Base-by-base conservation (phyloP, 2,113 vertebrate species). In the Pangasianodon hypophthalmus region DNA sequence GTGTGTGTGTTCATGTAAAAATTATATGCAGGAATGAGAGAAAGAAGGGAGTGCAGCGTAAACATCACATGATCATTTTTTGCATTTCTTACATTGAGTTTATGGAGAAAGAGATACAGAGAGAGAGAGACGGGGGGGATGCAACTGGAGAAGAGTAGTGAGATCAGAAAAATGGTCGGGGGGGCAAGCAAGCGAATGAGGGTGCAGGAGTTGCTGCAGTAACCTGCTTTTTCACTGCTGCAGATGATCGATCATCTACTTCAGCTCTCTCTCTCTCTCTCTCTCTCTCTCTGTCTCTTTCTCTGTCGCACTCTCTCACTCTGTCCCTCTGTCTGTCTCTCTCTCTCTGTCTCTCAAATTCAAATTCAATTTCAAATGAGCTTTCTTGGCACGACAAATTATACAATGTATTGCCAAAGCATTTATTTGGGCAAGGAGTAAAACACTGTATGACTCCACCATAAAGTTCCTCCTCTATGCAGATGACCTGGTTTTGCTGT, bases 191-290 rank as follows among this genome's bases (percentile, higher is more conserved):
- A 91, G 79, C 79, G 24, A 92, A 91, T 91, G 86, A 91, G 77
- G 82, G 77, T 89, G 90, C 82, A 86, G 86, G 91, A 89, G 87
- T 91, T 93, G 92, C 92, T 94, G 93, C 93, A 94, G 93, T 94
- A 94, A 93, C 92, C 93, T 94, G 92, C 79, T 92, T 94, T 93
- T 94, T 92, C 86, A 86, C 89, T 93, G 92, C 93, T 93, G 93
- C 93, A 93, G 93, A 93, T 93, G 92, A 94, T 94, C 92, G 92
- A 94, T 94, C 92, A 94, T 92, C 91, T 88, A 92, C 87, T 88
- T 88, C 89, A 92, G 90, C 13, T 48, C 75, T 79, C 44, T 79
- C 75, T 77, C 41, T 77, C 41, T 77, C 73, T 77, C 19, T 77
- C 26, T 81, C 79, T 50, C 24, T 79, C 41, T 67, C 58, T 21